These are phyloP conservation scores for Xenotilapia leptura DNA, from an alignment of 2,113 vertebrate species.

Conservation along the genomic window DNA sequence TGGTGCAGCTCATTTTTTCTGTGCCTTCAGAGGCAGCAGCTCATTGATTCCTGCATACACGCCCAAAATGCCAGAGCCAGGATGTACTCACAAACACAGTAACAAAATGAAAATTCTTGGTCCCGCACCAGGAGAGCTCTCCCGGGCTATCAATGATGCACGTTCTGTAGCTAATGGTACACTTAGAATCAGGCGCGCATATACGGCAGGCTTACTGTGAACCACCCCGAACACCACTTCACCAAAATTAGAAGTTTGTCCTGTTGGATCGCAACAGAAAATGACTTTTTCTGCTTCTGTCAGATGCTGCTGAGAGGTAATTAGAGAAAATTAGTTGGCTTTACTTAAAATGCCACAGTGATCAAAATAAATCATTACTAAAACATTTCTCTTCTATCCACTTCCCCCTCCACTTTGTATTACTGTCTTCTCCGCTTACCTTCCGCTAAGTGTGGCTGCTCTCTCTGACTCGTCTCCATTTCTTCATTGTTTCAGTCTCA, in stretches of 20 bases:
- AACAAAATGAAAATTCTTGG: constrained; percentile 51
- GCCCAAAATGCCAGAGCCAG: constrained; percentile 57
- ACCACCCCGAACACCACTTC: neutral
- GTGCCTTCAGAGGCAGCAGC: constrained; percentile 68
- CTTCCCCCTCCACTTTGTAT: neutral
- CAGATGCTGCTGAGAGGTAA: constrained; percentile 4
- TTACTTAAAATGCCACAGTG: constrained; percentile 33
- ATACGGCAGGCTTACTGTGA: neutral
- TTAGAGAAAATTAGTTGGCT: constrained; percentile 33
- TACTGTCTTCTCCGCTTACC: constrained; percentile 25
- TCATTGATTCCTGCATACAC: constrained; percentile 72
- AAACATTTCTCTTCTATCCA: constrained; percentile 21
- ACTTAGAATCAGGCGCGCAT: neutral
- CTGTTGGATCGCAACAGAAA: neutral
- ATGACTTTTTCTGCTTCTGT: neutral
- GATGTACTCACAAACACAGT: constrained; percentile 46
- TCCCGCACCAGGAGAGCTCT: constrained; percentile 1
- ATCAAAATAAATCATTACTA: constrained; percentile 38
- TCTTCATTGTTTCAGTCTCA: constrained; percentile 55
- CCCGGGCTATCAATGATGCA: constrained; percentile 22
- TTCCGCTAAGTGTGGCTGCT: constrained; percentile 18
- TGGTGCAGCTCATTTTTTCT: constrained; percentile 70
- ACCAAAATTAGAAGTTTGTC: neutral
- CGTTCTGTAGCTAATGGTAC: neutral
- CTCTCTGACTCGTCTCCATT: constrained; percentile 10